Evolutionary conservation across 2,888 invertebrate species (phyloP).

Genomic region (Aethes cnicana): DNA sequence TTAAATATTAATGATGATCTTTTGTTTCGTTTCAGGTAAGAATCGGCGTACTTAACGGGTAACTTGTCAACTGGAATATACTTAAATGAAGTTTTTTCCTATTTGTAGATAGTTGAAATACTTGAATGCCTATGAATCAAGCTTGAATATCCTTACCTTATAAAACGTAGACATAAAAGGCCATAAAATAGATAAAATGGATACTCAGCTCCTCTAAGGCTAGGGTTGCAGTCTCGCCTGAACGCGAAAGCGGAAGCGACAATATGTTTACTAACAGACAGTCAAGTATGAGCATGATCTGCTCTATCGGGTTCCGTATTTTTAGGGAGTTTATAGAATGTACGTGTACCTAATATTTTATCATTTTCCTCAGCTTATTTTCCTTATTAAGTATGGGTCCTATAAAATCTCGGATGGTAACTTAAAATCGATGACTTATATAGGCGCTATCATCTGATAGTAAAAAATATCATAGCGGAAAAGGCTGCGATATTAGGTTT

Average conservation of each 20-base stretch:
- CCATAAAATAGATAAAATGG: conserved; percentile 21
- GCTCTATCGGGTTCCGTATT: not conserved
- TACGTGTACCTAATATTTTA: too few relatives aligned
- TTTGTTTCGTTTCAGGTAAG: conserved; percentile 71
- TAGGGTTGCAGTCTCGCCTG: conserved; percentile 42
- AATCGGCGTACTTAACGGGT: conserved; percentile 11
- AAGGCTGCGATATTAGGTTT: too few relatives aligned
- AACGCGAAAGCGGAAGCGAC: conserved; percentile 47
- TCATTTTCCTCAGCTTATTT: too few relatives aligned
- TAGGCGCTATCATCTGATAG: too few relatives aligned
- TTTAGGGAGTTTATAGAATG: too few relatives aligned
- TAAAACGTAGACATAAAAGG: conserved; percentile 12
- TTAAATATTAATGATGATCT: conserved; percentile 36
- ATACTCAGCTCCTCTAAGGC: conserved; percentile 19
- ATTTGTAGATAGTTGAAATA: too few relatives aligned
- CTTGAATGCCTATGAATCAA: conserved; percentile 13
- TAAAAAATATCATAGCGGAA: too few relatives aligned
- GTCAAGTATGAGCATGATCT: conserved; percentile 6
- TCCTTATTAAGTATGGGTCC: too few relatives aligned
- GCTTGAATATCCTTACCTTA: conserved; percentile 1
- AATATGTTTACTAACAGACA: conserved; percentile 42
- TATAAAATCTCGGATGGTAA: too few relatives aligned
- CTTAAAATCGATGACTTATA: too few relatives aligned
- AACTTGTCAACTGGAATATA: not conserved
- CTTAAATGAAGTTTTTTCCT: too few relatives aligned